Evolutionary conservation across 2,113 vertebrate genomes (phyloP).

Genomic region (Carassius carassius): DNA sequence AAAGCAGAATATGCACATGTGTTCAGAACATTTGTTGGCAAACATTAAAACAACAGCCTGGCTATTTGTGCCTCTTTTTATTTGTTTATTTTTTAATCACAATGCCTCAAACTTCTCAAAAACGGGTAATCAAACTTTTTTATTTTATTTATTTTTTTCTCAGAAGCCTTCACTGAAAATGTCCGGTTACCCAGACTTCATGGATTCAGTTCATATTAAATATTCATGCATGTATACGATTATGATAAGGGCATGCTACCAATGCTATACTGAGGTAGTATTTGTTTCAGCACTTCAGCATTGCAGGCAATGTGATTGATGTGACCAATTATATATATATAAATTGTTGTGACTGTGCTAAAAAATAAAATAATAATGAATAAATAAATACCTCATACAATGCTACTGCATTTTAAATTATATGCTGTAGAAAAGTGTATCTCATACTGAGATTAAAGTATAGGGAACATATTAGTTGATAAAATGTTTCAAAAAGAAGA

Average conservation of each 20-base stretch:
- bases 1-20: not conserved
- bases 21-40: slow-evolving; percentile 10
- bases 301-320: too few relatives aligned
- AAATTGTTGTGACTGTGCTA: too few relatives aligned
- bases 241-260: not conserved
- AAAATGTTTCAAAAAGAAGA: not conserved
- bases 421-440: not conserved
- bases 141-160: not conserved
- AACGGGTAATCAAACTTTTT: not conserved
- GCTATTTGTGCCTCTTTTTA: not conserved
- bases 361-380: too few relatives aligned
- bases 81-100: not conserved
- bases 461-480: not conserved
- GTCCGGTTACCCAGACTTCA: not conserved
- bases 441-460: not conserved
- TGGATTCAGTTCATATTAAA: not conserved
- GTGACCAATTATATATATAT: too few relatives aligned
- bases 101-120: not conserved
- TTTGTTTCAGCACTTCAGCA: too few relatives aligned
- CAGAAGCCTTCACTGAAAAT: not conserved
- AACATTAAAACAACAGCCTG: not conserved
- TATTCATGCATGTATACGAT: not conserved
- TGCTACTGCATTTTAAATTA: not conserved
- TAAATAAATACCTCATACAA: not conserved
- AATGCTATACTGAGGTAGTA: too few relatives aligned